These are phyloP conservation scores for Miichthys miiuy DNA, from an alignment of 2,797 vertebrate genomes.

Conservation along the genomic window DNA sequence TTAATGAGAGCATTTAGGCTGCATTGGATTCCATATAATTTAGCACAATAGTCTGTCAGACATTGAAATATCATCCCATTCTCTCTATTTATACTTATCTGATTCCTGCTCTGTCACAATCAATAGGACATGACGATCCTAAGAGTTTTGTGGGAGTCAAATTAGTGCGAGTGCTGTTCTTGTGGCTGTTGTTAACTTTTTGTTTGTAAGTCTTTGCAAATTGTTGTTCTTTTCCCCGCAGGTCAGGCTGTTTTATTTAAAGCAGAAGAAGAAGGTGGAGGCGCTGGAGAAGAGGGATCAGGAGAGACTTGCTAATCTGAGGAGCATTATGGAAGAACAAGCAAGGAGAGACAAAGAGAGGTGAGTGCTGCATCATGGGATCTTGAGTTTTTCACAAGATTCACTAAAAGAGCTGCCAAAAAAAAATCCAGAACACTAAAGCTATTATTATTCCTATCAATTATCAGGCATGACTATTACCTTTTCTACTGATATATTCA, in stretches of 20 bases:
- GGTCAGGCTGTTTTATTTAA: slow-evolving; percentile 90
- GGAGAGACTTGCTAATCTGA: slow-evolving; percentile 86
- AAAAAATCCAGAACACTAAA: slow-evolving; percentile 3
- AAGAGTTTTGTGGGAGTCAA: slow-evolving; percentile 40
- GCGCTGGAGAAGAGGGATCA: slow-evolving; percentile 86
- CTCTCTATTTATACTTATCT: slow-evolving; percentile 76
- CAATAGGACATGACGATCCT: slow-evolving; percentile 76
- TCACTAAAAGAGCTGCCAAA: slow-evolving; percentile 4
- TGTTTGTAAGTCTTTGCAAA: slow-evolving; percentile 42
- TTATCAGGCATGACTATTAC: background rate
- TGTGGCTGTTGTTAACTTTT: slow-evolving; percentile 54
- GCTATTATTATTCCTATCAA: background rate
- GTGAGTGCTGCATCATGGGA: slow-evolving; percentile 73
- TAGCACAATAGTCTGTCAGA: slow-evolving; percentile 65
- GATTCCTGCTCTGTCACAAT: slow-evolving; percentile 69
- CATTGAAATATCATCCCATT: slow-evolving; percentile 82
- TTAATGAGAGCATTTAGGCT: slow-evolving; percentile 82
- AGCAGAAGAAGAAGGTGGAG: slow-evolving; percentile 87
- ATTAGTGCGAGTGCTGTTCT: slow-evolving; percentile 46
- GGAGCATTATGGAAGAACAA: slow-evolving; percentile 89
- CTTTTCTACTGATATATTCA: background rate
- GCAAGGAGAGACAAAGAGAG: slow-evolving; percentile 91
- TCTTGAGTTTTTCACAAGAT: slow-evolving; percentile 13
- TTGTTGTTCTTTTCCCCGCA: slow-evolving; percentile 59
- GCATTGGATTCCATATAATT: slow-evolving; percentile 79